These are phyloP conservation scores for Cyphomyrus discorhynchus DNA, from an alignment of 2,113 vertebrate species.

Conservation along the genomic window DNA sequence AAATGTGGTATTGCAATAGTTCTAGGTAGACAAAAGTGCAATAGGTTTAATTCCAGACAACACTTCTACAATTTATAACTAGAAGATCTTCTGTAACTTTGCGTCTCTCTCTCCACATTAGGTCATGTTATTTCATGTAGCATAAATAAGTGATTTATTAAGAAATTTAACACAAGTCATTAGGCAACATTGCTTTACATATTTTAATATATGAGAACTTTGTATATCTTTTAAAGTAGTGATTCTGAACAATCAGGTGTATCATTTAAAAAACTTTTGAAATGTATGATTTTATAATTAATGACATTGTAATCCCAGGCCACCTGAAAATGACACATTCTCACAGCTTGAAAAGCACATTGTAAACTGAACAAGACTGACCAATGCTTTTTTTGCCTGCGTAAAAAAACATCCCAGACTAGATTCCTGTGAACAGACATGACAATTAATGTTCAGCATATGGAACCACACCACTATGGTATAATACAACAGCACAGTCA, in stretches of 20 bases:
- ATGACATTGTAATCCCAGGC: not conserved
- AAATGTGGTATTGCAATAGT: not conserved
- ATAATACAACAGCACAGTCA: not conserved
- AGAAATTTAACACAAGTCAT: not conserved
- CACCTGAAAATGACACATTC: not conserved
- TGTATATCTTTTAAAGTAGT: not conserved
- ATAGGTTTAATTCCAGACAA: not conserved
- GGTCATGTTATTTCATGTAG: not conserved
- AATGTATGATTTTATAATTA: not conserved
- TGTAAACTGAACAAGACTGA: conserved; percentile 7
- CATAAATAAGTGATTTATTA: not conserved
- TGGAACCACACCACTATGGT: not conserved
- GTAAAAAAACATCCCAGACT: not conserved
- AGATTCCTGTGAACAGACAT: not conserved
- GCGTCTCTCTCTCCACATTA: not conserved
- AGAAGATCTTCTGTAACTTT: not conserved
- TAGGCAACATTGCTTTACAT: not conserved
- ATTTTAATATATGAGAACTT: not conserved
- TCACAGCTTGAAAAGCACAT: not conserved
- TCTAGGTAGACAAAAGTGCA: not conserved
- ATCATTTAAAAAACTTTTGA: not conserved
- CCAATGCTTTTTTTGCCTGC: not conserved
- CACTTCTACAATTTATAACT: not conserved
- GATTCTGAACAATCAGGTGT: not conserved
- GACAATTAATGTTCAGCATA: not conserved